Evolutionary conservation across 2,797 vertebrate species (phyloP).

Genomic region (Pachyuromys duprasi): DNA sequence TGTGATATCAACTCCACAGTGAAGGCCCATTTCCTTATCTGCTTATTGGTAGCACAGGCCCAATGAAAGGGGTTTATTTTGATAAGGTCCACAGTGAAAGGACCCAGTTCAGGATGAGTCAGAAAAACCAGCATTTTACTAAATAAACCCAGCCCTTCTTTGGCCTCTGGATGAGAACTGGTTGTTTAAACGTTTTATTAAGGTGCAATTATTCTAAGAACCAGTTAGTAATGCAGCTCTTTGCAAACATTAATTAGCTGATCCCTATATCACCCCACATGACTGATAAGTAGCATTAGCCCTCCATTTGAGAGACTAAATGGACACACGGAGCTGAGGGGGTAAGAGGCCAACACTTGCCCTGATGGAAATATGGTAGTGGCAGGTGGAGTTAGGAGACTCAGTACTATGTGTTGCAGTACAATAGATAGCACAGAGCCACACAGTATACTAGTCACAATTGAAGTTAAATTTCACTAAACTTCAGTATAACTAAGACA

Average conservation of each 20-base stretch:
- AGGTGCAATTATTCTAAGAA: conserved; percentile 75
- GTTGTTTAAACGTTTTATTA: conserved; percentile 76
- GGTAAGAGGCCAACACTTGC: not conserved
- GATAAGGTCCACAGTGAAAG: conserved; percentile 42
- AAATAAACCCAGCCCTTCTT: conserved; percentile 56
- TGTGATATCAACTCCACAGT: conserved; percentile 64
- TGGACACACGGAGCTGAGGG: not conserved
- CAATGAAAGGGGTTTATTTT: conserved; percentile 20
- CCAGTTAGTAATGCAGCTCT: conserved; percentile 66
- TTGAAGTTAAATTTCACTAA: conserved; percentile 38
- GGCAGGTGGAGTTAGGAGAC: not conserved
- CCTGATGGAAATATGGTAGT: not conserved
- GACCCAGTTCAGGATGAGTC: conserved; percentile 52
- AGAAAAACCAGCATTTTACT: conserved; percentile 68
- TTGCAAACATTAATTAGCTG: conserved; percentile 79
- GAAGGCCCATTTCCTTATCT: conserved; percentile 59
- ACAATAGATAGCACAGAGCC: not conserved
- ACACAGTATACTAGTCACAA: not conserved
- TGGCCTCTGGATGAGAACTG: conserved; percentile 62
- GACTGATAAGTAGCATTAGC: conserved; percentile 71
- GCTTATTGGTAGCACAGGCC: not conserved
- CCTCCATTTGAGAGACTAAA: conserved; percentile 63
- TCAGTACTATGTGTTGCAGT: not conserved
- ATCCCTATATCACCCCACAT: conserved; percentile 70
- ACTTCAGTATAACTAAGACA: not conserved